Percentiles rank a stretch among this genome's conserved stretches.
These are phyloP conservation scores for Papilio demoleus DNA, from an alignment of 2,888 invertebrate genomes.

Conservation along the genomic window DNA sequence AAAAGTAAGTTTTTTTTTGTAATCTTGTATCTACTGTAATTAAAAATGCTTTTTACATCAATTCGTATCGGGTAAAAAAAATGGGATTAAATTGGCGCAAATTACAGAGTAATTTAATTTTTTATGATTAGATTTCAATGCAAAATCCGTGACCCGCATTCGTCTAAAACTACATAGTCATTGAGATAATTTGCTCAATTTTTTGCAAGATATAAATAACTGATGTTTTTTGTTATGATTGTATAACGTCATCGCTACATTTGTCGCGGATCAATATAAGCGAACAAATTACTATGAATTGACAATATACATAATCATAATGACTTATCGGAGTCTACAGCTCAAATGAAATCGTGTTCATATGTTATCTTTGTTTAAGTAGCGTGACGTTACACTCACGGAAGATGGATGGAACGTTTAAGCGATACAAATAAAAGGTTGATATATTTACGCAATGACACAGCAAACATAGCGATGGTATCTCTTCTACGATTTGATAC, in stretches of 20 bases:
- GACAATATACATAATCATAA: neutral
- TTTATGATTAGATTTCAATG: constrained; percentile 14
- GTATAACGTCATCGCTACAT: neutral
- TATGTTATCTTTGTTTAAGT: constrained; percentile 8
- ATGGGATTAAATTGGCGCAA: no score
- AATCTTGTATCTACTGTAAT: neutral
- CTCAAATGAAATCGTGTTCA: constrained; percentile 4
- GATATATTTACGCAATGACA: neutral
- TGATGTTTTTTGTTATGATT: constrained; percentile 2
- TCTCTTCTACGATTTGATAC: neutral
- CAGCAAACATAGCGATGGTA: neutral
- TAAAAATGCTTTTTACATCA: no score
- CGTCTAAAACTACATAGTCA: constrained; percentile 8
- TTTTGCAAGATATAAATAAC: constrained; percentile 13
- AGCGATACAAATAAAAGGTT: neutral
- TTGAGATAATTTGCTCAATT: constrained; percentile 18
- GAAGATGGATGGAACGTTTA: constrained; percentile 1
- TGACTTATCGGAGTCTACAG: constrained; percentile 10
- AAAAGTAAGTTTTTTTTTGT: constrained; percentile 79
- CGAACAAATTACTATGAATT: constrained; percentile 1
- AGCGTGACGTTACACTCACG: constrained; percentile 3
- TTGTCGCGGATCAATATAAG: neutral
- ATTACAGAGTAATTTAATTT: no score
- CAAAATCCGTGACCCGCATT: constrained; percentile 3
- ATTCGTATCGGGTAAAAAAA: no score